Evolutionary conservation across 2,797 vertebrate genomes (phyloP).

Genomic region (Anomalospiza imberbis): DNA sequence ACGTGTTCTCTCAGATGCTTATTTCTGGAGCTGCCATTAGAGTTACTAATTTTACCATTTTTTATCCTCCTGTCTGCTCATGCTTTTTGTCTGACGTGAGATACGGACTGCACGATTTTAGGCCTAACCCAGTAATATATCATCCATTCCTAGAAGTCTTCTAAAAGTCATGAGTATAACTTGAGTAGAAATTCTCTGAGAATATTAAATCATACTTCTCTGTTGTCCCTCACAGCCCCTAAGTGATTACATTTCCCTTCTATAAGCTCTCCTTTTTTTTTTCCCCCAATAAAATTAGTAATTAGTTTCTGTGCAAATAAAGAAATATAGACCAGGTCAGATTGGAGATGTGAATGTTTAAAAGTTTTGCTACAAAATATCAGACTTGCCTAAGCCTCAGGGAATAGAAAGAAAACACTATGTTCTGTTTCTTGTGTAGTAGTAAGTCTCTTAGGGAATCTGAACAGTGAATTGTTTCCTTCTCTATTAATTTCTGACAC

Average conservation of each 20-base stretch:
- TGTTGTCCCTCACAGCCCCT: background rate
- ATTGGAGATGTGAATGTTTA: background rate
- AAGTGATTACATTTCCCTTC: background rate
- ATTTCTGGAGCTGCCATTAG: background rate
- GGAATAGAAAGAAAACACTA: background rate
- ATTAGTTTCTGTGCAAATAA: background rate
- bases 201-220: background rate
- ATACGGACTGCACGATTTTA: background rate
- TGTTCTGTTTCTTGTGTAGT: constrained; percentile 19
- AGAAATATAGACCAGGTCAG: background rate
- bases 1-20: background rate
- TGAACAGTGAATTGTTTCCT: background rate
- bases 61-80: background rate
- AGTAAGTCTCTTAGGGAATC: constrained; percentile 6
- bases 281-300: background rate
- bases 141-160: background rate
- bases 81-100: background rate
- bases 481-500: background rate
- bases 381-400: background rate
- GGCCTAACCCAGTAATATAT: background rate
- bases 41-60: background rate
- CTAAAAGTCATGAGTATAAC: background rate
- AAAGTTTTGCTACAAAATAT: background rate
- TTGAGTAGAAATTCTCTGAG: background rate
- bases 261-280: background rate